Base-by-base conservation (phyloP, 2,888 invertebrate genomes). In the Sialis lutaria region DNA sequence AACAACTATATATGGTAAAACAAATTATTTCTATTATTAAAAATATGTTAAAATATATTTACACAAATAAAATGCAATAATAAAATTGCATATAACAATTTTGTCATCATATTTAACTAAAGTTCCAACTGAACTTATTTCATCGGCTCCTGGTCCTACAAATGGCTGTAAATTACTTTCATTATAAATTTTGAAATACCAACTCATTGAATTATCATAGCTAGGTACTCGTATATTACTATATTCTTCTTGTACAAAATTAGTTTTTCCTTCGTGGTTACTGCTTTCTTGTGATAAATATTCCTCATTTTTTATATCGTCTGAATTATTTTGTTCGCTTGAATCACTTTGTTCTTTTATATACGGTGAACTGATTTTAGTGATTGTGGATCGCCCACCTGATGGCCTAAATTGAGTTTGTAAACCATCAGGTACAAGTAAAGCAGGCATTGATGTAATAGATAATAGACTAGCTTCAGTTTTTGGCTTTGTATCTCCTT, bases 161-260 rank as follows among this genome's bases (percentile, higher is more conserved):
- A 62, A 73, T 7, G 73, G 71, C 51, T 71, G 69, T 44, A 70
- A 54, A 53, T 70, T 66, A 4, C 70, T 75, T 56, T 77, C 78
- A 60, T 85, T 84, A 59, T 89, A 89, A 62, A 86, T 87, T 53
- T 80, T 81, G 61, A 83, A 89, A 63, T 90, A 90, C 90, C 90
- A 90, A 55, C 79, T 80, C 65, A 79, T 80, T 44, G 73, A 65
- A 52, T 65, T 69, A 52, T 72, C 70, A 9, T 67, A 64, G 3
- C 8, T 22, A 53, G 64, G 61, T 31, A 65, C 64, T 52, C 72
- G 73, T 35, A 70, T 68, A 41, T 61, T 52, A 53, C 51, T 44
- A 46, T 45, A 41, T 54, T 52, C n/a, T 31, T 32, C 33, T 10
- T 33, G n/a, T 33, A 43, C 9, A 32, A 5, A 37, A n/a, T n/a